Evolutionary conservation across 2,797 vertebrate species (phyloP).

Genomic region (Rhinoraja longicauda): DNA sequence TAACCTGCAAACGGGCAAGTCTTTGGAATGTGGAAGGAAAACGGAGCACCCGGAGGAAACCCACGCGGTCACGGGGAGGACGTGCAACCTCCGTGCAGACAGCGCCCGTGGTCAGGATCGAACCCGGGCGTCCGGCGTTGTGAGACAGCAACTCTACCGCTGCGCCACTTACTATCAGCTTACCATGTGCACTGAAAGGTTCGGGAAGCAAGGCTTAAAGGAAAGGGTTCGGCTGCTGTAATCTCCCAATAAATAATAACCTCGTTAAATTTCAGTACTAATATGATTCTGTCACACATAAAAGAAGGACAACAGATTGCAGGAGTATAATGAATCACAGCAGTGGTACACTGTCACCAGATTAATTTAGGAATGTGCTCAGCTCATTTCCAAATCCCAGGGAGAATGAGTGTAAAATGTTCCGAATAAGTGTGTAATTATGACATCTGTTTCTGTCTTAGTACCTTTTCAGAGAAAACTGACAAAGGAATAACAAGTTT

Average conservation of each 20-base stretch:
- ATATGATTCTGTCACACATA: slow-evolving; percentile 99
- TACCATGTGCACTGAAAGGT: too few species aligned
- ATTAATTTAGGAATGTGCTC: slow-evolving; percentile 78
- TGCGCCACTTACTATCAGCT: neutral
- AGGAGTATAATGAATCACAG: slow-evolving; percentile 78
- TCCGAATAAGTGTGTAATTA: slow-evolving; percentile 70
- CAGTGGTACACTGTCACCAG: slow-evolving; percentile 68
- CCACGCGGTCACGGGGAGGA: too few species aligned
- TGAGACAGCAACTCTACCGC: too few species aligned
- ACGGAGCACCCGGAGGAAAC: too few species aligned
- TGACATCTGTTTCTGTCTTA: slow-evolving; percentile 68
- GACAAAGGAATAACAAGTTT: slow-evolving; percentile 68
- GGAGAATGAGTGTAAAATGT: slow-evolving; percentile 59
- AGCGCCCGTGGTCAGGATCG: too few species aligned
- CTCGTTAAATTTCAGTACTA: slow-evolving; percentile 97
- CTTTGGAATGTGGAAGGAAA: too few species aligned
- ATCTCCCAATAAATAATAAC: slow-evolving; percentile 58
- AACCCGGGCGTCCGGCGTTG: too few species aligned
- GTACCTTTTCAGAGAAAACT: slow-evolving; percentile 65
- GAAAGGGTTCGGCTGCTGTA: neutral
- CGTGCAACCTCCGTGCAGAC: too few species aligned
- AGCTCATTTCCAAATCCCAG: slow-evolving; percentile 69
- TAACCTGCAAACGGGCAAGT: too few species aligned
- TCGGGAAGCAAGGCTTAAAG: neutral
- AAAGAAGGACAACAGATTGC: slow-evolving; percentile 80